Base-by-base conservation (phyloP, 2,888 invertebrate species). In the Smittia sp. region DNA sequence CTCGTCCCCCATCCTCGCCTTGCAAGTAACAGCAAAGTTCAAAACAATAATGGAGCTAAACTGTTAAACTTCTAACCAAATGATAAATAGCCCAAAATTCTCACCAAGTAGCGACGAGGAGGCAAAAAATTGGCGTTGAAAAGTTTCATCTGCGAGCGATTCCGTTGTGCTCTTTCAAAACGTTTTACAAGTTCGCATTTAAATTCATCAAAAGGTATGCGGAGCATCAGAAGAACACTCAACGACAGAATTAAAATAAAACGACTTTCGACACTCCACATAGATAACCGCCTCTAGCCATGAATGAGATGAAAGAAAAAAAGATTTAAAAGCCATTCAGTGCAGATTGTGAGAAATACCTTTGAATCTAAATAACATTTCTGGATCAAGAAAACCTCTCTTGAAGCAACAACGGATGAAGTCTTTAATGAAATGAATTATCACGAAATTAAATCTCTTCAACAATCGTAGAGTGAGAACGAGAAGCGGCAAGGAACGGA, bases 361-460 rank as follows among this genome's bases (percentile, higher is more conserved):
- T 58, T 58, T 58, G 58, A 58, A 58, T 58, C 58, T 22, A 22
- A 58, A 58, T 58, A 20, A 58, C 58, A 58, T 9, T n/a, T 32
- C 4, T 46, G 46, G 46, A 15, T 22, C 20, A 18, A 63, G 22
- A 27, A 63, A 27, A 58, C 20, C n/a, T 7, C 58, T 58, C 58
- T 58, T 58, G 58, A 15, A 58, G 2, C 58, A 58, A 22, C 25
- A 63, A 27, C 25, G 4, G 63, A 63, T 63, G n/a, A 18, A 22
- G 52, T 18, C 13, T 18, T 62, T 62, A 62, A 24, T 62, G 62
- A 25, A 63, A 63, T 63, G 27, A 63, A 63, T 63, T 63, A 63
- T 63, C 63, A 63, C 25, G 9, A 63, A 63, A 27, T 63, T 25
- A 63, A 63, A 63, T 63, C 63, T 63, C 27, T 32, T 65, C 65